Percentiles rank a stretch among this genome's conserved stretches.
Conservation (phyloP, 2,888 invertebrate species). For the Chorisops tibialis region DNA sequence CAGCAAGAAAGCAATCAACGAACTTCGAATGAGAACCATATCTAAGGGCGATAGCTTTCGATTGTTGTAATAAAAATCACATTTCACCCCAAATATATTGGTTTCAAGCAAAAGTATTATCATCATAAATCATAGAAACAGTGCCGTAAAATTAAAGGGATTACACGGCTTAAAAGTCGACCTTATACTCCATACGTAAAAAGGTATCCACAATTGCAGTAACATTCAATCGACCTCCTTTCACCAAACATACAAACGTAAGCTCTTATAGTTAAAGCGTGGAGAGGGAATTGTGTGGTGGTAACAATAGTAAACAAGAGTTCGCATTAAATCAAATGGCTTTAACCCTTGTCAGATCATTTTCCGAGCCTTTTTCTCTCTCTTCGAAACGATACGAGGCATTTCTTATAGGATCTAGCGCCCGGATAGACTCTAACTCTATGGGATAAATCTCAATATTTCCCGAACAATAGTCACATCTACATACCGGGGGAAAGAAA, state of each 20-base stretch:
- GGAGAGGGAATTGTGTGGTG: neutral
- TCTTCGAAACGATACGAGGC: neutral
- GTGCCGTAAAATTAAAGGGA: conserved; percentile 10
- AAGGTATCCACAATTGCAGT: neutral
- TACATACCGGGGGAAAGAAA: conserved; percentile 11
- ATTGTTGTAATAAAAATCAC: too few species aligned
- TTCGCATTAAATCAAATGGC: conserved; percentile 26
- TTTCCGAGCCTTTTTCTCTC: conserved; percentile 18
- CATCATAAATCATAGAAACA: conserved; percentile 11
- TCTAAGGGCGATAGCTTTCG: too few species aligned
- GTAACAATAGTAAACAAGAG: conserved; percentile 25
- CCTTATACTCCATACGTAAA: neutral
- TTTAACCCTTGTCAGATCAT: conserved; percentile 26
- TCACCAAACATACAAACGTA: conserved; percentile 2
- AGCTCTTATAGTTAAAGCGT: conserved; percentile 1
- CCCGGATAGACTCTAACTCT: too few species aligned
- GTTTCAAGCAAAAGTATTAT: neutral
- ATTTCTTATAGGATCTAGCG: too few species aligned
- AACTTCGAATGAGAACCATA: too few species aligned
- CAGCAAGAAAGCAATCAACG: too few species aligned
- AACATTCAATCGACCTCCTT: conserved; percentile 8
- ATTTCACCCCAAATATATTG: too few species aligned
- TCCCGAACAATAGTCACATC: conserved; percentile 20
- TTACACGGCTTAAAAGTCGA: conserved; percentile 6
- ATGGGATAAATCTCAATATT: conserved; percentile 10